A percentile compares a stretch with the other conserved stretches of the same genome.
Conservation (phyloP, 2,797 vertebrate genomes). For the Podargus strigoides region DNA sequence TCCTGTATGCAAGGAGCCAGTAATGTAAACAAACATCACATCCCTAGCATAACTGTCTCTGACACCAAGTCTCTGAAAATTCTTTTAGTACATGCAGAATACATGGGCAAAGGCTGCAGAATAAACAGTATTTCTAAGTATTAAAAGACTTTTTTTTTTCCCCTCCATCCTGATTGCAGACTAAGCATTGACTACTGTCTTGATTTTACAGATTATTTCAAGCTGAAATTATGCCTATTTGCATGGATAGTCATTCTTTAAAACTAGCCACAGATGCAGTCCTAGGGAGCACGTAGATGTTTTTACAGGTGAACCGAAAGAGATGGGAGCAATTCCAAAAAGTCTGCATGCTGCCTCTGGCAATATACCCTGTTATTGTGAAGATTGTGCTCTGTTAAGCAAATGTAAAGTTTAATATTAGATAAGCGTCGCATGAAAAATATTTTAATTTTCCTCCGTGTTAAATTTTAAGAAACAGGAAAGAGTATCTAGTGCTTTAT, state of each 20-base stretch:
- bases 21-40: slow-evolving; percentile 4
- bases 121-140: slow-evolving; percentile 17
- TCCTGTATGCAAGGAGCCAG: slow-evolving; percentile 15
- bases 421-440: slow-evolving; percentile 73
- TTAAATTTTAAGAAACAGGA: slow-evolving; percentile 69
- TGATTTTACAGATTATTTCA: slow-evolving; percentile 78
- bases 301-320: slow-evolving; percentile 88
- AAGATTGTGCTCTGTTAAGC: slow-evolving; percentile 81
- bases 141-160: not conserved
- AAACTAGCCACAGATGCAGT: slow-evolving; percentile 83
- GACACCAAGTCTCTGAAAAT: slow-evolving; percentile 47
- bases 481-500: slow-evolving; percentile 38
- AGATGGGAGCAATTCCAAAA: slow-evolving; percentile 82
- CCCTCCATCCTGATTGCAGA: slow-evolving; percentile 10
- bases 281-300: slow-evolving; percentile 83
- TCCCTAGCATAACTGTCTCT: slow-evolving; percentile 20
- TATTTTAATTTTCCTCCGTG: slow-evolving; percentile 69
- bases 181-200: slow-evolving; percentile 63
- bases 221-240: slow-evolving; percentile 81
- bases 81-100: slow-evolving; percentile 25
- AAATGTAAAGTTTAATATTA: slow-evolving; percentile 81
- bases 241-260: slow-evolving; percentile 84
- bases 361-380: slow-evolving; percentile 83
- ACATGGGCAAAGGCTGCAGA: slow-evolving; percentile 21
- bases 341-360: slow-evolving; percentile 82